These are phyloP conservation scores for Acipenser transmontanus DNA, from an alignment of 2,797 vertebrate species.

Conservation along the genomic window DNA sequence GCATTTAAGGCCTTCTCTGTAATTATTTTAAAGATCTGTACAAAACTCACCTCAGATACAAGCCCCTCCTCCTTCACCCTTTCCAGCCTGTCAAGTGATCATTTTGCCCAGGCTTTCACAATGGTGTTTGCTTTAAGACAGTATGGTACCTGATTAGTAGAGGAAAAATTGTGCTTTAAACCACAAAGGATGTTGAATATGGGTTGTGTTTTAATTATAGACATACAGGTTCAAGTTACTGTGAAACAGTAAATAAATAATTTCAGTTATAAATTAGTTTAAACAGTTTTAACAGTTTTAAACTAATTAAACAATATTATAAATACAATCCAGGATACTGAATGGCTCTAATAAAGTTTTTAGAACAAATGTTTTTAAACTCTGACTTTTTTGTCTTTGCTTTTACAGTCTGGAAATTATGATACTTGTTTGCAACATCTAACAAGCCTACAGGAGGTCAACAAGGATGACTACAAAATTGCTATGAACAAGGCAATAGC, in stretches of 20 bases:
- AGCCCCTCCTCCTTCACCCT: no score
- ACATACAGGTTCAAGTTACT: conserved; percentile 1
- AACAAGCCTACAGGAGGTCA: conserved; percentile 79
- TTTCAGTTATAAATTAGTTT: no score
- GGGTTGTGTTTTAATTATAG: not conserved
- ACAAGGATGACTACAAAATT: conserved; percentile 96
- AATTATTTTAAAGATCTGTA: conserved; percentile 24
- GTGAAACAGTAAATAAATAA: not conserved
- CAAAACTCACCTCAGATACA: no score
- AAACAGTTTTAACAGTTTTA: not conserved
- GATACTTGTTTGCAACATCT: conserved; percentile 82
- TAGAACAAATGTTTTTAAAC: no score
- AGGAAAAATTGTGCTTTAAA: not conserved
- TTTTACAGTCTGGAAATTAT: conserved; percentile 78
- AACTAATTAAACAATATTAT: not conserved
- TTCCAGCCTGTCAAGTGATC: not conserved
- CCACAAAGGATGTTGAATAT: not conserved
- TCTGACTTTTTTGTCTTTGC: conserved; percentile 21
- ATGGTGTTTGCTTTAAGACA: not conserved
- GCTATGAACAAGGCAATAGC: conserved; percentile 84
- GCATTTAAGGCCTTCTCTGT: conserved; percentile 83
- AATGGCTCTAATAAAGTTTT: no score
- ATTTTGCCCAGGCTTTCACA: not conserved
- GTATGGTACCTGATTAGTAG: not conserved
- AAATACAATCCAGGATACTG: no score